Conservation (phyloP, 2,113 vertebrate species). For the Phylloscopus trochilus region DNA sequence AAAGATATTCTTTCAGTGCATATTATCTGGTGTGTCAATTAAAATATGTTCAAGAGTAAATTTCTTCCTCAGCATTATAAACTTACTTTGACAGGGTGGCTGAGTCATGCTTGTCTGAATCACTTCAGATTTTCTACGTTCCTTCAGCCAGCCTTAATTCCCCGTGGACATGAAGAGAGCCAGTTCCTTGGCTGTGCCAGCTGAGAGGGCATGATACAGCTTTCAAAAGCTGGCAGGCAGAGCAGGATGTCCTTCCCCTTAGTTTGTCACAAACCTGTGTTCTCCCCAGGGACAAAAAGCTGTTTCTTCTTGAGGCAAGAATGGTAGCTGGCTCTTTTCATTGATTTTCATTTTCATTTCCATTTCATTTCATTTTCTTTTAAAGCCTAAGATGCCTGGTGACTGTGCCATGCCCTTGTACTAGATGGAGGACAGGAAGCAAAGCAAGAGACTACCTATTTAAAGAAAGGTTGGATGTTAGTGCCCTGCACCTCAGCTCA, state of each 20-base stretch:
- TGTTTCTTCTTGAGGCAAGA: not conserved
- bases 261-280: slow-evolving; percentile 1
- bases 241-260: not conserved
- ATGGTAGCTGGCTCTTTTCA: not conserved
- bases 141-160: not conserved
- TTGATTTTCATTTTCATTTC: not conserved
- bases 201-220: not conserved
- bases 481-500: not conserved
- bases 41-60: slow-evolving; percentile 53
- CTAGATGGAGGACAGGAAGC: not conserved
- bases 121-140: not conserved
- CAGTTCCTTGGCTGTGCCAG: not conserved
- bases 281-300: not conserved
- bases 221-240: slow-evolving; percentile 35
- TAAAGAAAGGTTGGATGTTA: not conserved
- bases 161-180: not conserved
- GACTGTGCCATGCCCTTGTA: not conserved
- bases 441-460: not conserved
- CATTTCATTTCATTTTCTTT: not conserved
- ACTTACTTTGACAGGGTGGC: slow-evolving; percentile 13
- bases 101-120: slow-evolving; percentile 49
- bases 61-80: slow-evolving; percentile 37
- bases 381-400: not conserved
- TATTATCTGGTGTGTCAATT: slow-evolving; percentile 56
- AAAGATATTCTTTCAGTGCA: slow-evolving; percentile 25